Percentiles rank a stretch among this genome's conserved stretches.
Evolutionary conservation across 2,888 invertebrate species (phyloP).

Genomic region (Margaritifera margaritifera): DNA sequence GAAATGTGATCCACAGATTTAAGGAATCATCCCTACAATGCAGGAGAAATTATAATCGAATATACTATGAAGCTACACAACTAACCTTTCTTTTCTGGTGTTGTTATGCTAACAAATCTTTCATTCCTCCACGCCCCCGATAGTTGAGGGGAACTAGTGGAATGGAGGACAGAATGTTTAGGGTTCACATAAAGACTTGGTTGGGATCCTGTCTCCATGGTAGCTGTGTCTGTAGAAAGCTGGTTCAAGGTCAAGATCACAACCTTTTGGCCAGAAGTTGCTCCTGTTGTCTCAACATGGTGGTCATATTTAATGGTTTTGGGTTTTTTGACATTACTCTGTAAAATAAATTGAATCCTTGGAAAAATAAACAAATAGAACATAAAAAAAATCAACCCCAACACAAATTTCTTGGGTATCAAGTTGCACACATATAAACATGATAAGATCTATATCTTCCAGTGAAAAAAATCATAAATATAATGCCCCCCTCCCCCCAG

Average conservation of each 20-base stretch:
- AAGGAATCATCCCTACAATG: too few species aligned
- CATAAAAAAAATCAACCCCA: too few species aligned
- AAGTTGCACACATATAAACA: too few species aligned
- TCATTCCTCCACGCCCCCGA: slow-evolving; percentile 53
- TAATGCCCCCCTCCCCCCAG: too few species aligned
- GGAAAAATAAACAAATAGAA: not conserved
- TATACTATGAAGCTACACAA: too few species aligned
- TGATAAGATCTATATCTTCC: too few species aligned
- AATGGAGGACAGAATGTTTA: slow-evolving; percentile 22
- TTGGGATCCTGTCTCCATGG: slow-evolving; percentile 6
- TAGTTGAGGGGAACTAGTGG: slow-evolving; percentile 48
- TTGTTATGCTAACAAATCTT: slow-evolving; percentile 27
- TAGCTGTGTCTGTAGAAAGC: slow-evolving; percentile 2
- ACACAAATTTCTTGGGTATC: too few species aligned
- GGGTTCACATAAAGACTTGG: slow-evolving; percentile 2
- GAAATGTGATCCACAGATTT: too few species aligned
- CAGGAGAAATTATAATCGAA: too few species aligned
- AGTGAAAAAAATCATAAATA: too few species aligned
- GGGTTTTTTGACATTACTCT: slow-evolving; percentile 63
- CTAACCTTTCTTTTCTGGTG: slow-evolving; percentile 47
- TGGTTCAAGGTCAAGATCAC: slow-evolving; percentile 58
- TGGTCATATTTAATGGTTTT: slow-evolving; percentile 55
- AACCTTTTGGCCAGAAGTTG: slow-evolving; percentile 55
- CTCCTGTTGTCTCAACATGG: slow-evolving; percentile 46
- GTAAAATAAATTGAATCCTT: slow-evolving; percentile 8